Percentiles rank a stretch among this genome's conserved stretches.
phyloP scores from a whole-genome alignment of 2,113 vertebrate genomes.

The Pagrus major region DNA sequence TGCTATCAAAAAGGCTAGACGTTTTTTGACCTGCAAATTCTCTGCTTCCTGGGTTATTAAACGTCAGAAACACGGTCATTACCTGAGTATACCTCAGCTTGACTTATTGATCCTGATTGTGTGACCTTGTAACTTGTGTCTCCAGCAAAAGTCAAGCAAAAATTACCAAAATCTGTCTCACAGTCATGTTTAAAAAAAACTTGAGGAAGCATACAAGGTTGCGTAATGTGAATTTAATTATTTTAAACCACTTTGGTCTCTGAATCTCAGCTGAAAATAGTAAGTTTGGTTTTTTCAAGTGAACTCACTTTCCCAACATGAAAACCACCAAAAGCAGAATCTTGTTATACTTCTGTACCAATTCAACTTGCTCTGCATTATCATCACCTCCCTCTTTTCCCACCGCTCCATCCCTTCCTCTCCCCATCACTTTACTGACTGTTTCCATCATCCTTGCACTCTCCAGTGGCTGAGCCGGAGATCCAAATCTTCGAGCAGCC shows the following conservation, averaged over 20 bases:
- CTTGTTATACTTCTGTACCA: neutral
- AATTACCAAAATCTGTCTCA: neutral
- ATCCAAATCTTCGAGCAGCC: slow-evolving; percentile 96
- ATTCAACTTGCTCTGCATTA: neutral
- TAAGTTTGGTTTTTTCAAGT: neutral
- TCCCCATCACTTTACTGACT: neutral
- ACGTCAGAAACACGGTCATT: neutral
- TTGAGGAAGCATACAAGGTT: neutral
- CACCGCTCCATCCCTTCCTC: neutral
- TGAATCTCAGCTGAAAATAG: neutral
- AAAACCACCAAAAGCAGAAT: neutral
- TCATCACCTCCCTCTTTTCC: neutral
- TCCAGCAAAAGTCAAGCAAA: neutral
- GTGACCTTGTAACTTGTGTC: neutral
- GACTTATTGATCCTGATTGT: neutral
- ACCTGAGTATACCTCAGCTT: neutral
- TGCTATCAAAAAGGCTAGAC: neutral
- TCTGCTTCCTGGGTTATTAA: neutral
- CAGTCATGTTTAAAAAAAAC: neutral
- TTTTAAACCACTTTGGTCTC: neutral
- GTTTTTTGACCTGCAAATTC: neutral
- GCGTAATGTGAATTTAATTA: neutral
- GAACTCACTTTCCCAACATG: no score
- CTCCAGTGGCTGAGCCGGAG: slow-evolving; percentile 85
- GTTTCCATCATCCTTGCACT: neutral